Percentiles rank a stretch among this genome's conserved stretches.
Evolutionary conservation across 2,888 invertebrate species (phyloP).

Genomic region (Lathronympha strigana): DNA sequence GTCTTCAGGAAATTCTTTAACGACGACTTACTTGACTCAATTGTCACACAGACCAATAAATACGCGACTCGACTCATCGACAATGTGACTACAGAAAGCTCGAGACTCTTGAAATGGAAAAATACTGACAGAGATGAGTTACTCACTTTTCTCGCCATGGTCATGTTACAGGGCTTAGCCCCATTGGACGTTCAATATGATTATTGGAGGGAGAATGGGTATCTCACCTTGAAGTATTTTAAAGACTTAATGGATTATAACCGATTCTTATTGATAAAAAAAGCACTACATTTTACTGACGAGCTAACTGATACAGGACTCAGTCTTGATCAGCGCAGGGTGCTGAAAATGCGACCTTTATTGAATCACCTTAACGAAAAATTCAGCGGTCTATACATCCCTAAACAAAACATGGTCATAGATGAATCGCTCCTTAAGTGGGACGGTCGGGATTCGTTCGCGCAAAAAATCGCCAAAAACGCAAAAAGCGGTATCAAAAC

Average conservation of each 20-base stretch:
- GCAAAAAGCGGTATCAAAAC: constrained; percentile 4
- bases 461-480: constrained; percentile 7
- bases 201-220: constrained; percentile 10
- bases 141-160: constrained; percentile 27
- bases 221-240: constrained; percentile 41
- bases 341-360: constrained; percentile 7
- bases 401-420: background rate
- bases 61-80: constrained; percentile 21
- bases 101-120: constrained; percentile 16
- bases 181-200: constrained; percentile 32
- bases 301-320: background rate
- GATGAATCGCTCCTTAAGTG: constrained; percentile 8
- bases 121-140: constrained; percentile 30
- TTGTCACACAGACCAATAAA: constrained; percentile 34
- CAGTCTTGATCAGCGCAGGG: background rate
- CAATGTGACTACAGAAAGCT: constrained; percentile 8
- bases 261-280: constrained; percentile 39
- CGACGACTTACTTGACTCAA: constrained; percentile 27
- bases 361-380: constrained; percentile 3
- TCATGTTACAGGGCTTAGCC: constrained; percentile 37
- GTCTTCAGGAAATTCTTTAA: constrained; percentile 32
- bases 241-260: constrained; percentile 39
- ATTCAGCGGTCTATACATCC: background rate
- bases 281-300: constrained; percentile 35
- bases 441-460: background rate